These are phyloP conservation scores for Heliconius ismenius DNA, from an alignment of 2,888 invertebrate species.

Conservation along the genomic window DNA sequence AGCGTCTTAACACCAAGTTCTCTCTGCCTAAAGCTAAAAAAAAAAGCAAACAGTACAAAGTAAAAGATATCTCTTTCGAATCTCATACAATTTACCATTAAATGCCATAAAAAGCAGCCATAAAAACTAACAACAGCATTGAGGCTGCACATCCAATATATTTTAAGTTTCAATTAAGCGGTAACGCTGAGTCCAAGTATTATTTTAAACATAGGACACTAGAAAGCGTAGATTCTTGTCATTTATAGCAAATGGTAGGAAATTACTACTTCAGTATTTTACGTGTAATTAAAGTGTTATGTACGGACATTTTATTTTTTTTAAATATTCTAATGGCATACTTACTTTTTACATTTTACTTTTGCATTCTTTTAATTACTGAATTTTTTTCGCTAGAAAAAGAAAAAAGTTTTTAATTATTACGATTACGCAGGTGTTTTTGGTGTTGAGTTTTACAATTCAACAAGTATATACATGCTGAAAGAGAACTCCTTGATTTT, in stretches of 20 bases:
- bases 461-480: neutral
- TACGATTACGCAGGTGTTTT: too few relatives aligned
- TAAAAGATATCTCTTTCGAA: neutral
- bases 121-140: slow-evolving; percentile 18
- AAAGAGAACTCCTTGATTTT: neutral
- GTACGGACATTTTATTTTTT: slow-evolving; percentile 5
- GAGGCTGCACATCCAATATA: slow-evolving; percentile 8
- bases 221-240: slow-evolving; percentile 9
- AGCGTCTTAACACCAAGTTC: neutral
- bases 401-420: neutral
- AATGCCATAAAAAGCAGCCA: neutral
- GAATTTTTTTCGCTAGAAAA: neutral
- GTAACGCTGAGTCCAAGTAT: slow-evolving; percentile 17
- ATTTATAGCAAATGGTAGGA: slow-evolving; percentile 5
- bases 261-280: slow-evolving; percentile 4
- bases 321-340: neutral
- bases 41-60: neutral
- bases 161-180: slow-evolving; percentile 10
- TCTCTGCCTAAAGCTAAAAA: neutral
- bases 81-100: slow-evolving; percentile 11
- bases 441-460: neutral
- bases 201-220: slow-evolving; percentile 19
- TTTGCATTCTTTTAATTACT: neutral
- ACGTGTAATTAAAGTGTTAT: slow-evolving; percentile 2
- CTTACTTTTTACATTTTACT: neutral